A percentile compares a stretch with the other conserved stretches of the same genome.
Conservation (phyloP, 2,888 invertebrate species). For the Sinelater perroti region DNA sequence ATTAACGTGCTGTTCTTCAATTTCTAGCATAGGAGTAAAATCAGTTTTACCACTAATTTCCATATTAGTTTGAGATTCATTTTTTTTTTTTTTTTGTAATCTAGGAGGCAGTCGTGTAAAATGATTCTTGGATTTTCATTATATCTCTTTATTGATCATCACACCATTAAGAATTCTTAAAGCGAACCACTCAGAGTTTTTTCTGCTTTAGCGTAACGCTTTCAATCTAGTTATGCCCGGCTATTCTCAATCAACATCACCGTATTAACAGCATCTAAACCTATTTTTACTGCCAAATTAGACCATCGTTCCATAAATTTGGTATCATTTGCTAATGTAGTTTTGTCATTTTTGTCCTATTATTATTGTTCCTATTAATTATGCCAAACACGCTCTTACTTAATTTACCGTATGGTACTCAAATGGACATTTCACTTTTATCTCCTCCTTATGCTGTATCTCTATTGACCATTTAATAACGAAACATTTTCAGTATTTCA, state of each 20-base stretch:
- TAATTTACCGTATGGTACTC: no score
- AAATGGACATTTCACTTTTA: no score
- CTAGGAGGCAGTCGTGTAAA: conserved; percentile 92
- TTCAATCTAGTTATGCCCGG: conserved; percentile 95
- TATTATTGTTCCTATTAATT: no score
- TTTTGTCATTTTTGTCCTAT: conserved; percentile 81
- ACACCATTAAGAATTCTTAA: conserved; percentile 94
- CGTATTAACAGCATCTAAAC: conserved; percentile 92
- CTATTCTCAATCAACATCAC: conserved; percentile 90
- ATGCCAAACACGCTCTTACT: no score
- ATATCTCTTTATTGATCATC: conserved; percentile 97
- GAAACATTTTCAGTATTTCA: no score
- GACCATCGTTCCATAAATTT: conserved; percentile 98
- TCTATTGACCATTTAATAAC: no score
- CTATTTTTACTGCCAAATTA: conserved; percentile 94
- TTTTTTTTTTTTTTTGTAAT: conserved; percentile 99
- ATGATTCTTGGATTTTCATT: conserved; percentile 90
- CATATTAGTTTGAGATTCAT: conserved; percentile 97
- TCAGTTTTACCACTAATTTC: conserved; percentile 93
- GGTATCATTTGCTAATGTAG: conserved; percentile 89
- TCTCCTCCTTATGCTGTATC: no score
- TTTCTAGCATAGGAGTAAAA: conserved; percentile 91
- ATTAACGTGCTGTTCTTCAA: conserved; percentile 95
- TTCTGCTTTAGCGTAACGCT: conserved; percentile 94
- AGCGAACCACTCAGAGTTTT: conserved; percentile 95